These are phyloP conservation scores for Limnothrissa miodon DNA, from an alignment of 2,113 vertebrate genomes.

Conservation along the genomic window DNA sequence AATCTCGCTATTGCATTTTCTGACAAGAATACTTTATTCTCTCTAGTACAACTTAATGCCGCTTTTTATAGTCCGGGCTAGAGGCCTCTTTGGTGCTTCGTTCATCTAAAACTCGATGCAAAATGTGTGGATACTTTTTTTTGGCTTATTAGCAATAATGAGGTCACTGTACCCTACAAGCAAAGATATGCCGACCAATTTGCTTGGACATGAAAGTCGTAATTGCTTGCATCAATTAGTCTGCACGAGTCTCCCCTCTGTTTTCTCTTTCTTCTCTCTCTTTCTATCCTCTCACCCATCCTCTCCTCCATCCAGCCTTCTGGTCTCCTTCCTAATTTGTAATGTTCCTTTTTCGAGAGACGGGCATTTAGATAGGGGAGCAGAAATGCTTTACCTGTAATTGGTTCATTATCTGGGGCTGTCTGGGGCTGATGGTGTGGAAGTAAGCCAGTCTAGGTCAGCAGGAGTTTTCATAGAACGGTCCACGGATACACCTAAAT, in stretches of 20 bases:
- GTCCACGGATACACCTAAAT: not conserved
- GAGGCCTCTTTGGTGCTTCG: slow-evolving; percentile 26
- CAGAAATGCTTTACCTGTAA: slow-evolving; percentile 68
- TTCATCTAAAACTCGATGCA: slow-evolving; percentile 61
- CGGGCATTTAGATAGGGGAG: slow-evolving; percentile 68
- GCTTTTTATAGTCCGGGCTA: not conserved
- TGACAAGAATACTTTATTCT: not conserved
- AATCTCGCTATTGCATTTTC: not conserved
- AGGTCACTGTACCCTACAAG: slow-evolving; percentile 69
- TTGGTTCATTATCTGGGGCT: slow-evolving; percentile 70
- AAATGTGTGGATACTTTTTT: slow-evolving; percentile 68
- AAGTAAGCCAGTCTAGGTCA: not conserved
- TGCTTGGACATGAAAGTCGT: slow-evolving; percentile 71
- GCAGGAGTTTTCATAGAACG: not conserved
- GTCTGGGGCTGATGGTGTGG: slow-evolving; percentile 9
- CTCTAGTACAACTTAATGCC: not conserved
- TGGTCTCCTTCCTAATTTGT: slow-evolving; percentile 56
- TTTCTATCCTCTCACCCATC: slow-evolving; percentile 39
- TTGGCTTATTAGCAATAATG: slow-evolving; percentile 69
- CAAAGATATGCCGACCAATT: slow-evolving; percentile 73
- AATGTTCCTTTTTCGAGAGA: slow-evolving; percentile 73
- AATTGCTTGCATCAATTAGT: slow-evolving; percentile 77
- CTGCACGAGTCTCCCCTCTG: slow-evolving; percentile 12
- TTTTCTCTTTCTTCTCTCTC: slow-evolving; percentile 50
- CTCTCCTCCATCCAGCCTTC: not conserved